Evolutionary conservation across 1,140 invertebrate species (phyloP), one percentile per base, ranked within the genome.

Genomic region (Drosophila parabipectinata): DNA sequence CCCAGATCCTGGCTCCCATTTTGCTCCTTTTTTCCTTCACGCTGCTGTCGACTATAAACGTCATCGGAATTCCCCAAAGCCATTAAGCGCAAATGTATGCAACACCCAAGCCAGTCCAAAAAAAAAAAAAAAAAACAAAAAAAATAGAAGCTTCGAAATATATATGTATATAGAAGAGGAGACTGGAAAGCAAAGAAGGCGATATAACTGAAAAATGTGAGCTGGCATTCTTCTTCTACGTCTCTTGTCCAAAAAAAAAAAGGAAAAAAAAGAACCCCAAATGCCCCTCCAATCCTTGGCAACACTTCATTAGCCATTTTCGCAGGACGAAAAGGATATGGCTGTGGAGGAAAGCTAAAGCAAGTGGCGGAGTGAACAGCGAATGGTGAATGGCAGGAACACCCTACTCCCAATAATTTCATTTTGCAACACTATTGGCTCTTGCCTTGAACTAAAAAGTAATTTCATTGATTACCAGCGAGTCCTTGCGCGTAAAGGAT

Each of bases 31-130:
- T 28, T 28, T 7, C 26, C 5, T 28, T 7, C 26, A 28, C 26
- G 32, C 41, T 69, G 60, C 67, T 73, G 77, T 59, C 77, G 83
- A 79, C 84, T 88, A 88, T 88, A 88, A 88, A 82, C 83, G 83
- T 88, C 83, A 88, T 83, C 80, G 83, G 72, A 77, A 88, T 88
- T 88, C 83, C 83, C 83, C 79, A 88, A 88, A 88, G 83, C 83
- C 84, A 88, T 88, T 88, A 88, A 88, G 79, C 79, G 79, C 69
- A 88, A 88, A 88, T 88, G 84, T 88, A 88, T 88, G 83, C 83
- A 88, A 88, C 79, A 79, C 61, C 67, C 64, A 73, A 69, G 50
- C 79, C 59, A 66, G 64, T 63, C 67, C 50, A 52, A 57, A 51
- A 56, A 39, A 32, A 53, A 41, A 48, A 54, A 45, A 34, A 54